Conservation (phyloP, 2,888 invertebrate species). For the Acanthosepion pharaonis region DNA sequence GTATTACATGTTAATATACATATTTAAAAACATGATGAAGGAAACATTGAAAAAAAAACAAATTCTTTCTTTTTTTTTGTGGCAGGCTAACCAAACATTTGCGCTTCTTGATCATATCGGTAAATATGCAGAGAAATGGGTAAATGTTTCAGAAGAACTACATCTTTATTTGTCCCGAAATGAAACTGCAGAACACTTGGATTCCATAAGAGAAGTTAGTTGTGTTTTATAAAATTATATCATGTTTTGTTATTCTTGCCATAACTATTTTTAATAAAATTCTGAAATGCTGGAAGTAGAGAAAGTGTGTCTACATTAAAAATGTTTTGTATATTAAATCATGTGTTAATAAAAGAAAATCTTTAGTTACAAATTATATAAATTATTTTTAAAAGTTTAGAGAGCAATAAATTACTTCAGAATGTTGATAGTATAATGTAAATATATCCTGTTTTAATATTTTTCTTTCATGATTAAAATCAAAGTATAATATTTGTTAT, state of each 20-base stretch:
- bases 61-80: conserved; percentile 38
- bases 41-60: background rate
- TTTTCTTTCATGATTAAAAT: too few relatives aligned
- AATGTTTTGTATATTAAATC: too few relatives aligned
- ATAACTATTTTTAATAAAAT: background rate
- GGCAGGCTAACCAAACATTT: conserved; percentile 76
- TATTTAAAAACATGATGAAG: background rate
- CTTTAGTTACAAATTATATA: too few relatives aligned
- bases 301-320: background rate
- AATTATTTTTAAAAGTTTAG: too few relatives aligned
- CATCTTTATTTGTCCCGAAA: conserved; percentile 71
- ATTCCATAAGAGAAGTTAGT: conserved; percentile 71
- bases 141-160: conserved; percentile 74
- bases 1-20: too few relatives aligned
- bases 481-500: too few relatives aligned
- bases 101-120: conserved; percentile 73
- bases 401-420: too few relatives aligned
- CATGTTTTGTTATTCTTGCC: background rate
- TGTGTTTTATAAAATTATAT: background rate
- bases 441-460: too few relatives aligned
- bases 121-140: conserved; percentile 73
- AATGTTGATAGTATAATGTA: too few relatives aligned
- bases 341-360: too few relatives aligned
- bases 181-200: conserved; percentile 72
- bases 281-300: background rate